A percentile compares a stretch with the other conserved stretches of the same genome.
These are phyloP conservation scores for Anagyrus pseudococci DNA, from an alignment of 2,888 invertebrate genomes.

Conservation along the genomic window DNA sequence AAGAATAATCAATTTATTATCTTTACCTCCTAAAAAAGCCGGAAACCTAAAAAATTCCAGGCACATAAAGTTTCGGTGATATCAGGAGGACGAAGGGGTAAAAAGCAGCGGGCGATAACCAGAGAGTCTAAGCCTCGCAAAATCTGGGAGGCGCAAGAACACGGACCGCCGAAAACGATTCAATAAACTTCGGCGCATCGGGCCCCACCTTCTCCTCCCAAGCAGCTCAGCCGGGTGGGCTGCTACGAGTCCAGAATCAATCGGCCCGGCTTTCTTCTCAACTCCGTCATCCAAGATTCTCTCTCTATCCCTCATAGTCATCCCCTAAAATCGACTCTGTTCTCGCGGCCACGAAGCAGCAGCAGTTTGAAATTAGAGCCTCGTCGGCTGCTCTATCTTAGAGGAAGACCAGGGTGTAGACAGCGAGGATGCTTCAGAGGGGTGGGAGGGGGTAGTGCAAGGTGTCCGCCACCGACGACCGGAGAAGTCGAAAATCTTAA, in stretches of 20 bases:
- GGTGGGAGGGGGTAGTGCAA: not conserved
- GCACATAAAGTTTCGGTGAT: too few relatives aligned
- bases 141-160: not conserved
- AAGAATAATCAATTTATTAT: too few relatives aligned
- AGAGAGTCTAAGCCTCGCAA: not conserved
- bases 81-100: too few relatives aligned
- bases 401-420: too few relatives aligned
- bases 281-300: not conserved
- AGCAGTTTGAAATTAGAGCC: slow-evolving; percentile 45
- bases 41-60: too few relatives aligned
- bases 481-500: slow-evolving; percentile 60
- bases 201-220: not conserved
- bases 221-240: slow-evolving; percentile 4
- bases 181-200: slow-evolving; percentile 10
- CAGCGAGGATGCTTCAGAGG: too few relatives aligned
- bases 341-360: not conserved
- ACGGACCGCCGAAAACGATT: slow-evolving; percentile 2
- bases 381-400: too few relatives aligned
- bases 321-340: too few relatives aligned
- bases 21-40: too few relatives aligned
- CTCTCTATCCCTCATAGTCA: not conserved
- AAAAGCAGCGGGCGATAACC: not conserved
- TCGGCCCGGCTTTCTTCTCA: not conserved
- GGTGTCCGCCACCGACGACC: slow-evolving; percentile 8
- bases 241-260: not conserved